phyloP scores from a whole-genome alignment of 2,797 vertebrate species.

The Schizopygopsis malacanthus region DNA sequence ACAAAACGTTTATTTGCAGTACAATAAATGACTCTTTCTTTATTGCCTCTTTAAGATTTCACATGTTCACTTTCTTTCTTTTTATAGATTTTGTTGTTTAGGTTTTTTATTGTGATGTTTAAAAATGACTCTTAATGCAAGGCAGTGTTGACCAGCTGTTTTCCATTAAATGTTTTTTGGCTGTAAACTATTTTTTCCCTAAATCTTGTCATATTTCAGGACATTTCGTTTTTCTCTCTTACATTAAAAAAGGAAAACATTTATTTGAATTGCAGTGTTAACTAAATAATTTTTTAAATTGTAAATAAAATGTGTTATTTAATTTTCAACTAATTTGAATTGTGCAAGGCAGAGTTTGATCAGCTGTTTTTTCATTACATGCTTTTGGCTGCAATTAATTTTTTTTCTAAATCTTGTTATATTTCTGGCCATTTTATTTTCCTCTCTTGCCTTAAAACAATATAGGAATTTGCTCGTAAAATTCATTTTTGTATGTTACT shows the following conservation, averaged over 20 bases:
- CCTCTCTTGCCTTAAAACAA: not conserved
- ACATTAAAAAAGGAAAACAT: too few species aligned
- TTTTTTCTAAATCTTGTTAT: not conserved
- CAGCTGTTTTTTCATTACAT: slow-evolving; percentile 53
- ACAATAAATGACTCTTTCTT: not conserved
- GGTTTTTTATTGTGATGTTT: not conserved
- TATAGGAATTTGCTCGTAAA: not conserved
- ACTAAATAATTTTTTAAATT: not conserved
- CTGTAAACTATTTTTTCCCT: not conserved
- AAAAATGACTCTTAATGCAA: not conserved
- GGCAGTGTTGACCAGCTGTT: too few species aligned
- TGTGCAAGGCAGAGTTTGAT: too few species aligned
- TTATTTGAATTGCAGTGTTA: too few species aligned
- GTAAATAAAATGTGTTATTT: not conserved
- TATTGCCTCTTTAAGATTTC: not conserved
- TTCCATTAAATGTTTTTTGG: not conserved
- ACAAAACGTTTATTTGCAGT: not conserved
- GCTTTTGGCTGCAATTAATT: slow-evolving; percentile 35
- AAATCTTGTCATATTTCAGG: not conserved
- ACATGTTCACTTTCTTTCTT: too few species aligned
- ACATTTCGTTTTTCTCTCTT: not conserved
- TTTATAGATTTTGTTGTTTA: too few species aligned
- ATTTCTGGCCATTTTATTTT: slow-evolving; percentile 3
- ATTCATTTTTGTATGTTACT: too few species aligned
- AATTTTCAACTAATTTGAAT: not conserved